Base-by-base conservation (phyloP, 2,888 invertebrate species). In the Monoplex corrugatus region DNA sequence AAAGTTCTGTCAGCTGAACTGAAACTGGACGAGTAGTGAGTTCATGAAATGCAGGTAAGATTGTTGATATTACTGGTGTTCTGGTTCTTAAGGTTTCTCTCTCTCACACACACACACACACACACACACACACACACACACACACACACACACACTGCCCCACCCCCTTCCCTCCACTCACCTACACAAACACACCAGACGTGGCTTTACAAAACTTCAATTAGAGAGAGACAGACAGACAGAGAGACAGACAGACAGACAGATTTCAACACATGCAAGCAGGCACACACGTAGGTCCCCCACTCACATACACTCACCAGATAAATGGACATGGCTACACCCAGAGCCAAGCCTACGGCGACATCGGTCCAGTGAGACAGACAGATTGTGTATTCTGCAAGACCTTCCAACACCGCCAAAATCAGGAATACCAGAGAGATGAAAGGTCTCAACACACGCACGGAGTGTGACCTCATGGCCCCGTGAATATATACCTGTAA, bases 331-430 rank as follows among this genome's bases (percentile, higher is more conserved):
- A 96, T 94, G 75, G 94, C 91, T 57, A 94, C 91, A n/a, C 96
- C 96, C 72, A 96, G 94, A 38, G 94, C 92, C 94, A 95, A 96
- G 40, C 96, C 96, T 23, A 95, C 96, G 90, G 95, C 94, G 57
- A 96, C 95, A 90, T 96, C 96, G 16, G 95, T 94, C 96, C 96
- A 96, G 92, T 96, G 95, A 90, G 96, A 96, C 89, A 95, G 95
- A 91, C 96, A 95, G 8, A 95, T 95, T 44, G 96, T 96, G 87
- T 96, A 95, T 72, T 96, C 94, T 28, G 96, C 94, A 89, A 96
- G 95, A 8, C 96, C 96, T 93, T 96, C 96, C 90, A 96, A 93
- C 45, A 96, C 91, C 43, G 96, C 94, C 84, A 96, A 92, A 91
- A 96, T 95, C 43, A 96, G 91, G 92, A 96, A 96, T 13, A 95